Base-by-base conservation (phyloP, 2,797 vertebrate species). In the Phrynocephalus vlangalii region DNA sequence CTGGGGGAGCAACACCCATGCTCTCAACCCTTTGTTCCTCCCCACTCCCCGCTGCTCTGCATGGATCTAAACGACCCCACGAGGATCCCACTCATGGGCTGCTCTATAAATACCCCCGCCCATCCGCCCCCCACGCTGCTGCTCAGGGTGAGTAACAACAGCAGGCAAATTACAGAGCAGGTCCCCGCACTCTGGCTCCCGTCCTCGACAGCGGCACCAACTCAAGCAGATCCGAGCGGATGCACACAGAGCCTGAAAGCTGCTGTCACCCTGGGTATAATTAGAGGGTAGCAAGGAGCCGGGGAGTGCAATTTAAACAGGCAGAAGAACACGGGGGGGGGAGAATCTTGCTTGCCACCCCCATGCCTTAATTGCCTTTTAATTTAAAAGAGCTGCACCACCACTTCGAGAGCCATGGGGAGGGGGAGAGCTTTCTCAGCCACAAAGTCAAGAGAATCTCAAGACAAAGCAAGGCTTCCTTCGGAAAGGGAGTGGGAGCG, bases 101-200 rank as follows among this genome's bases (percentile, higher is more conserved):
- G 79, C 56, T 83, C 88, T 86, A 89, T 86, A 89, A 89, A 89
- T 89, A 83, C 85, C 24, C 26, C 71, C 24, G 52, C 76, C 81
- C 18, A 18, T 30, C 71, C 24, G 28, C 76, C 85, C 85, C 81
- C 26, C 76, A 83, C 38, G 38, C 38, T 44, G 38, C 11, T 67
- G 81, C 76, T 79, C 66, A 83, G 73, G 84, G 88, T 89, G 85
- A 86, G 81, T 89, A 89, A 86, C 85, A 86, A 18, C 88, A 86
- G 81, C 88, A 89, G 88, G 85, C 75, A 89, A 86, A 89, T 89
- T 83, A 89, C 88, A 89, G 88, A 89, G 88, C 81, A 86, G 81
- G 81, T 56, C 88, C 72, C 48, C 0, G 75, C 24, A n/a, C 68
- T 79, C 75, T 83, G 15, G 18, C 60, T 13, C 60, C 13, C 18